A percentile compares a stretch with the other conserved stretches of the same genome.
Conservation (phyloP, 2,113 vertebrate species). For the Rhadina sibilatrix region DNA sequence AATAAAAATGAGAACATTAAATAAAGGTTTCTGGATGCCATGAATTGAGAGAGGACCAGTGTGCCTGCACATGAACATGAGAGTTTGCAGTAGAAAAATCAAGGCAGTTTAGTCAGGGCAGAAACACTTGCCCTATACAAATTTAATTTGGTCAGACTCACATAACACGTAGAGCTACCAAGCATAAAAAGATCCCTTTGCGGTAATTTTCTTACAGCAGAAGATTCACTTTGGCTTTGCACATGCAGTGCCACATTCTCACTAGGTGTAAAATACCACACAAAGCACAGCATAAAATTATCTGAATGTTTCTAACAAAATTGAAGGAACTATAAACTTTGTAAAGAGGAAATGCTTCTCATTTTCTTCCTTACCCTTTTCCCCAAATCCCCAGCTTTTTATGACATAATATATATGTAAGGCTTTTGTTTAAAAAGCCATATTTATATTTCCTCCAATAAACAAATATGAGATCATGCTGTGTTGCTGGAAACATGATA, state of each 20-base stretch:
- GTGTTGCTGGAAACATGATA: conserved; percentile 35
- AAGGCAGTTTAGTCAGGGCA: neutral
- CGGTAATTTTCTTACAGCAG: neutral
- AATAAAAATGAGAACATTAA: conserved; percentile 19
- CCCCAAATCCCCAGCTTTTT: neutral
- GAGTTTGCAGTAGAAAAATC: neutral
- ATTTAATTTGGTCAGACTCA: conserved; percentile 19
- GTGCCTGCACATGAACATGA: neutral
- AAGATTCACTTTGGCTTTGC: conserved; percentile 9
- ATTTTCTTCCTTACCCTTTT: neutral
- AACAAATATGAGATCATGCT: conserved; percentile 26
- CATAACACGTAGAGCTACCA: neutral
- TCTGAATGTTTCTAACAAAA: neutral
- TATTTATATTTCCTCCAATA: conserved; percentile 27
- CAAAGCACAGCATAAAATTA: neutral
- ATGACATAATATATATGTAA: neutral
- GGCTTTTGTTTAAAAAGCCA: neutral
- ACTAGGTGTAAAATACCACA: neutral
- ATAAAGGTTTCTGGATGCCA: neutral
- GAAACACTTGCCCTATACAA: neutral
- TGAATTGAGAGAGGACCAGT: neutral
- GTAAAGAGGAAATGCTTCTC: neutral
- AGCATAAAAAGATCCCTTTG: neutral
- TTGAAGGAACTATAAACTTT: neutral
- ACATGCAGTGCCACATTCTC: neutral